These are phyloP conservation scores for Monodelphis domestica DNA, from an alignment of 2,797 vertebrate genomes.

Conservation along the genomic window DNA sequence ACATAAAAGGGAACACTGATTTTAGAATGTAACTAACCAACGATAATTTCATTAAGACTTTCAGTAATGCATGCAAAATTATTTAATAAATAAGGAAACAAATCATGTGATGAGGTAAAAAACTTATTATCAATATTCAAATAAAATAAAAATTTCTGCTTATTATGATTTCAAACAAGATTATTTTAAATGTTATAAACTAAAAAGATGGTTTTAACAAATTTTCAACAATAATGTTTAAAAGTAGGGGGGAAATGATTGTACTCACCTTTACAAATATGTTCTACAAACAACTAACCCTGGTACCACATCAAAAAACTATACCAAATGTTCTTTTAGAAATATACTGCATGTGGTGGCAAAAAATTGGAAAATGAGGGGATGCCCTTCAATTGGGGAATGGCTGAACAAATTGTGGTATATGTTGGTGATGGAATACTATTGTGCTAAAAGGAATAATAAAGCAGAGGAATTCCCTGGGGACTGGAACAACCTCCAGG, in stretches of 20 bases:
- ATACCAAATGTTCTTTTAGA: neutral
- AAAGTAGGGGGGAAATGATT: slow-evolving; percentile 11
- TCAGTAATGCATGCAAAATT: neutral
- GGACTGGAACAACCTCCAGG: too few species aligned
- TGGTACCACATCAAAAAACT: neutral
- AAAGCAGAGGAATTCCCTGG: too few species aligned
- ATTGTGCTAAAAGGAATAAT: too few species aligned
- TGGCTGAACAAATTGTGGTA: too few species aligned
- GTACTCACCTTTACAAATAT: neutral
- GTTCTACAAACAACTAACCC: neutral
- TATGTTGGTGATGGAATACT: too few species aligned
- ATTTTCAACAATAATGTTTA: slow-evolving; percentile 26
- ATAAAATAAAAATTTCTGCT: neutral
- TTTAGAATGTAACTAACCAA: neutral
- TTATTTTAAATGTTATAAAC: slow-evolving; percentile 44
- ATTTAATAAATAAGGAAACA: neutral
- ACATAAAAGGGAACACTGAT: neutral
- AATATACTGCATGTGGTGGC: too few species aligned
- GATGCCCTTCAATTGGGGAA: too few species aligned
- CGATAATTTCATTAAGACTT: neutral
- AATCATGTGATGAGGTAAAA: neutral
- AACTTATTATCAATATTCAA: neutral
- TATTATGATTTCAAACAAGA: slow-evolving; percentile 36
- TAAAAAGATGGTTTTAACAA: slow-evolving; percentile 25
- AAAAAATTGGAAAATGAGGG: too few species aligned